Percentiles rank a stretch among this genome's conserved stretches.
Evolutionary conservation across 2,797 vertebrate species (phyloP).

Genomic region (Eulemur coronatus): DNA sequence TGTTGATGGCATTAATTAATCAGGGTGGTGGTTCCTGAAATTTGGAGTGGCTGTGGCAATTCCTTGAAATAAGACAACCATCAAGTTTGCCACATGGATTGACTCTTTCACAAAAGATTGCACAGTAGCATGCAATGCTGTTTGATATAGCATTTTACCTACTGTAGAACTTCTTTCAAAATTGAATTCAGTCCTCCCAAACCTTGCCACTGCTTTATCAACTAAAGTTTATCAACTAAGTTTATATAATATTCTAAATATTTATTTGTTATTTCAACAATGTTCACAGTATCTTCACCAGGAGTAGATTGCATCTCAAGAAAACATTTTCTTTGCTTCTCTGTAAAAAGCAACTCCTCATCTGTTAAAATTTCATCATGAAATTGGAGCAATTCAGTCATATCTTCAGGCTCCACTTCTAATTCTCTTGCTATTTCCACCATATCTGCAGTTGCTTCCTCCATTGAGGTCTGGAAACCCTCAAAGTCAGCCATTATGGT

Average conservation of each 20-base stretch:
- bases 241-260: not conserved
- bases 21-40: not conserved
- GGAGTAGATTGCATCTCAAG: not conserved
- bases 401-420: no score
- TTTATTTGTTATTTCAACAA: not conserved
- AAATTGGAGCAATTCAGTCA: no score
- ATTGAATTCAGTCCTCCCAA: not conserved
- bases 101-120: not conserved
- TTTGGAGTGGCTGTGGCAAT: not conserved
- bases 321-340: not conserved
- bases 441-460: no score
- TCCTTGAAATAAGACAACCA: not conserved
- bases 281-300: not conserved
- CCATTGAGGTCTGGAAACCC: no score
- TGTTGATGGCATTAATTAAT: not conserved
- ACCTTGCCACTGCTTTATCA: not conserved
- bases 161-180: not conserved
- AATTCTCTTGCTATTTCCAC: no score
- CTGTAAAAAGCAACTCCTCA: not conserved
- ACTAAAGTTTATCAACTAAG: not conserved
- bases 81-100: not conserved
- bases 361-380: no score
- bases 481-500: no score
- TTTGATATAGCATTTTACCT: not conserved
- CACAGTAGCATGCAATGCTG: not conserved